phyloP scores from a whole-genome alignment of 2,888 invertebrate species.

The Chymomyza fuscimana region DNA sequence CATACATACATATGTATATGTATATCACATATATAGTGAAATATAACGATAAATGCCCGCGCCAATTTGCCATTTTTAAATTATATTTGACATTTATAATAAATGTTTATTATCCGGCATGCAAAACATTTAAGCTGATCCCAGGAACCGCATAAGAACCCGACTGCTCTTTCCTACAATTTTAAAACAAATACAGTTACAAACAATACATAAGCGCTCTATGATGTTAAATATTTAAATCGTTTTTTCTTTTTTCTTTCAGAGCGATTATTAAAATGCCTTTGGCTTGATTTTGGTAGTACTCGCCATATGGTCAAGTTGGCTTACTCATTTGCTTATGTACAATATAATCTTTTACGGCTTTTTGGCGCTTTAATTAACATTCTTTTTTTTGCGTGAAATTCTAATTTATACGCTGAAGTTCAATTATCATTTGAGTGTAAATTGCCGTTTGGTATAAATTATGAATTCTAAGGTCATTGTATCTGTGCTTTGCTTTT shows the following conservation, averaged over 20 bases:
- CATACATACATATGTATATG: neutral
- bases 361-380: slow-evolving; percentile 46
- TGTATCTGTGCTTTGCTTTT: slow-evolving; percentile 19
- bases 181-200: neutral
- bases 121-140: slow-evolving; percentile 32
- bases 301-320: neutral
- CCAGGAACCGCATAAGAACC: neutral
- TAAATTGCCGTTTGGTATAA: slow-evolving; percentile 48
- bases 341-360: neutral
- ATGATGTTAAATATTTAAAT: neutral
- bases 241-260: neutral
- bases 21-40: neutral
- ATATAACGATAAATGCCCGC: slow-evolving; percentile 22
- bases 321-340: neutral
- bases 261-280: neutral
- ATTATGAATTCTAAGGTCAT: slow-evolving; percentile 52
- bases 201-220: neutral
- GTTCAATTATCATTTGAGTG: slow-evolving; percentile 58
- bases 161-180: neutral
- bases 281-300: slow-evolving; percentile 11
- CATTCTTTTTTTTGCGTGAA: slow-evolving; percentile 41
- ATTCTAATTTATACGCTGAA: slow-evolving; percentile 39
- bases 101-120: slow-evolving; percentile 46
- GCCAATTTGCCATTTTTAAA: slow-evolving; percentile 54
- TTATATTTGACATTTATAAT: slow-evolving; percentile 56